A percentile compares a stretch with the other conserved stretches of the same genome.
Conservation (phyloP, 2,113 vertebrate species). For the Mellivora capensis region DNA sequence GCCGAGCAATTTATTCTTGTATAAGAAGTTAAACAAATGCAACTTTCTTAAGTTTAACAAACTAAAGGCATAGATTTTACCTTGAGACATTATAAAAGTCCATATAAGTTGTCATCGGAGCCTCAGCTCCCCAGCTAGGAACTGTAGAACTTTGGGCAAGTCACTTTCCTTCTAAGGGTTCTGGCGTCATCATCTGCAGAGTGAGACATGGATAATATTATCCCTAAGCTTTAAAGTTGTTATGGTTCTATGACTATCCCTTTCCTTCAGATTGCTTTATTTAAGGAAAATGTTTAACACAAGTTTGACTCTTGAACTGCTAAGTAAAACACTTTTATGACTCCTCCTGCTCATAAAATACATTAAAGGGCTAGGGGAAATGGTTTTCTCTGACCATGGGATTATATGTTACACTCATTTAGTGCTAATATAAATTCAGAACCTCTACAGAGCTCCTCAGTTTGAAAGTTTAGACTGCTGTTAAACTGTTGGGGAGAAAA, state of each 20-base stretch:
- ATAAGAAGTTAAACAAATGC: background rate
- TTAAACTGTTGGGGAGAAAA: slow-evolving; percentile 20
- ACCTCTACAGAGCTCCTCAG: background rate
- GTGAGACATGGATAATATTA: background rate
- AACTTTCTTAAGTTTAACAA: background rate
- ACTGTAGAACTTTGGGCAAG: background rate
- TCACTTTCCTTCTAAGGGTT: background rate
- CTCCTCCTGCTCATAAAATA: slow-evolving; percentile 29
- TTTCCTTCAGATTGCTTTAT: slow-evolving; percentile 26
- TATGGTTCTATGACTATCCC: background rate
- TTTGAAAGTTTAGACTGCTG: slow-evolving; percentile 21
- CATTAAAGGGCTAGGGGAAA: slow-evolving; percentile 37
- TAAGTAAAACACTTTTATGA: slow-evolving; percentile 47
- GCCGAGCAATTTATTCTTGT: background rate
- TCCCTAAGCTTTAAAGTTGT: background rate
- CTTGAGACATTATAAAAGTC: background rate
- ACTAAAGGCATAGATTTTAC: background rate
- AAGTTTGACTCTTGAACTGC: slow-evolving; percentile 49
- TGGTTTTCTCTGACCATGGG: background rate
- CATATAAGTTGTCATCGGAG: background rate
- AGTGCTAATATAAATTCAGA: slow-evolving; percentile 52
- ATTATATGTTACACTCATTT: slow-evolving; percentile 37
- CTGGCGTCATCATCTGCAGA: background rate
- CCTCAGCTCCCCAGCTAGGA: background rate
- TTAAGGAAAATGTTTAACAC: slow-evolving; percentile 26